Evolutionary conservation across 2,797 vertebrate species (phyloP).

Genomic region (Melanotaenia maccullochi): DNA sequence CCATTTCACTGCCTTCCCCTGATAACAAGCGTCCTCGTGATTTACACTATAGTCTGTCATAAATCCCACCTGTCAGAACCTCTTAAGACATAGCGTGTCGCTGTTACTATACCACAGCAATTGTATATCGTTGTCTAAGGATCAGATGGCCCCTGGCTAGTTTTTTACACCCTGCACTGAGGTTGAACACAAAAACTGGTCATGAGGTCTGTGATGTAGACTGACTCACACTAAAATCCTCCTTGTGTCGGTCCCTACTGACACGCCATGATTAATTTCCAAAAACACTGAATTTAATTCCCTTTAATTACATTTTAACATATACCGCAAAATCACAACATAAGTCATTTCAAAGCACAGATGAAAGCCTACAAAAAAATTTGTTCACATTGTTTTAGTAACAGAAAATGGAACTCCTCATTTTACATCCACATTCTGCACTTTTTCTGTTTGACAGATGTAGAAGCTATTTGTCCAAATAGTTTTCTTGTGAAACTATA

Average conservation of each 20-base stretch:
- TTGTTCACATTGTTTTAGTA: background rate
- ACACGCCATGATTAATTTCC: constrained; percentile 1
- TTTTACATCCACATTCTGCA: background rate
- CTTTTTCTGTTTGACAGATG: background rate
- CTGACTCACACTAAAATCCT: constrained; percentile 51
- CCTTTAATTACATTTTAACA: background rate
- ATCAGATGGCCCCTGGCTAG: constrained; percentile 53
- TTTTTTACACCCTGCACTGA: constrained; percentile 16
- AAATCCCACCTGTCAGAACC: constrained; percentile 61
- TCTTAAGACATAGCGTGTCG: constrained; percentile 60
- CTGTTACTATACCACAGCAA: constrained; percentile 38
- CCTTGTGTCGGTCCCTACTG: constrained; percentile 4
- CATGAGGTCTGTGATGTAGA: constrained; percentile 47
- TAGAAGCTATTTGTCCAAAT: background rate
- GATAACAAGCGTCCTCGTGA: constrained; percentile 71
- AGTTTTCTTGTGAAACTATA: background rate
- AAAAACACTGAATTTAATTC: constrained; percentile 15
- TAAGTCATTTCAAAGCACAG: background rate
- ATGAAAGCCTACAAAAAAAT: background rate
- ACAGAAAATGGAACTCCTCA: background rate
- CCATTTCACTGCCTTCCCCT: constrained; percentile 60
- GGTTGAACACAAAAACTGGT: constrained; percentile 54
- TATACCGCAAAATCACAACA: background rate
- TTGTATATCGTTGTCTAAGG: constrained; percentile 22
- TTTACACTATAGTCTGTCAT: constrained; percentile 56